Conservation (phyloP, 2,113 vertebrate species). For the Gopherus flavomarginatus region DNA sequence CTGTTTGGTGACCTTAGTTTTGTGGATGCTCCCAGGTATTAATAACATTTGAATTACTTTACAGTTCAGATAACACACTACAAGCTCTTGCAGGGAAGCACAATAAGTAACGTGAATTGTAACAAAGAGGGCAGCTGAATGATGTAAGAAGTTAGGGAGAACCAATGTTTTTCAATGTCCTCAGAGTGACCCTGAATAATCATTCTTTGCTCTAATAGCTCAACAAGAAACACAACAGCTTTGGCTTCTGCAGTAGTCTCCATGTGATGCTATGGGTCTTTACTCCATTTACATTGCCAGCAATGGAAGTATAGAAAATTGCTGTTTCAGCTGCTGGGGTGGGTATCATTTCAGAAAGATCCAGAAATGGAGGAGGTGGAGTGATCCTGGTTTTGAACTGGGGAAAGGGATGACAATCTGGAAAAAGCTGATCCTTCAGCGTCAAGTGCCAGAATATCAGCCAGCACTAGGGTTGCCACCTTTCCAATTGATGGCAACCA, state of each 20-base stretch:
- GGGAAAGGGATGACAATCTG: neutral
- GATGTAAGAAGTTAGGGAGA: neutral
- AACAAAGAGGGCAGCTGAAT: accelerated
- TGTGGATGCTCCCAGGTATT: neutral
- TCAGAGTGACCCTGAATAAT: neutral
- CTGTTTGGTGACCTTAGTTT: neutral
- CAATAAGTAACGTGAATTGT: neutral
- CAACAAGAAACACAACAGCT: neutral
- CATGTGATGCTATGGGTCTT: neutral
- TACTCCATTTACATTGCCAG: conserved; percentile 11
- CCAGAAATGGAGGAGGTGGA: conserved; percentile 5
- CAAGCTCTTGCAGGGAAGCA: neutral
- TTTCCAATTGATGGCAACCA: too few relatives aligned
- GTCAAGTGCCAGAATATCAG: neutral
- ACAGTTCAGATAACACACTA: neutral
- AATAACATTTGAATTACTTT: conserved; percentile 1
- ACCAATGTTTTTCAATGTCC: neutral
- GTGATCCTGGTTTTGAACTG: conserved; percentile 10
- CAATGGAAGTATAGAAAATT: neutral
- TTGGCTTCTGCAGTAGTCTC: neutral
- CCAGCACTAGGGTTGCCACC: neutral
- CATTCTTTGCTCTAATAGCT: neutral
- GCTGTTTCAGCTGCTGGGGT: conserved; percentile 3
- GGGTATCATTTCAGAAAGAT: conserved; percentile 18
- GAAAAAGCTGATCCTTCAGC: conserved; percentile 2